These are phyloP conservation scores for Neocrepidodera transversa DNA, from an alignment of 2,888 invertebrate genomes.

Conservation along the genomic window DNA sequence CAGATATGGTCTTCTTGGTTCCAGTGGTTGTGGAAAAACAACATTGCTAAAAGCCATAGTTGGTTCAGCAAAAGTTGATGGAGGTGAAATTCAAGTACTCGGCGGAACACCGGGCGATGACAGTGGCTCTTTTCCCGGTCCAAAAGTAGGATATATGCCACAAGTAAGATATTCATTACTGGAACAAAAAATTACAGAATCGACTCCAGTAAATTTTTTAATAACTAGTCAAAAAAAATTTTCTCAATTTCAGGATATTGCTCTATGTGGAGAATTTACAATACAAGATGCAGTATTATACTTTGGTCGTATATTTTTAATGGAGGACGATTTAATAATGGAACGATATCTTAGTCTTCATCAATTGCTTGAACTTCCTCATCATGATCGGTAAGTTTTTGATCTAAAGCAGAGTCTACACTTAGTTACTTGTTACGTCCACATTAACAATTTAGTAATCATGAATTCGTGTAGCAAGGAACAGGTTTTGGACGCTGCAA, in stretches of 20 bases:
- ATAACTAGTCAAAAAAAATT: neutral
- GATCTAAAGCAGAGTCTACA: too few species aligned
- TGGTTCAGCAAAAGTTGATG: conserved; percentile 77
- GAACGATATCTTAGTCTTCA: conserved; percentile 73
- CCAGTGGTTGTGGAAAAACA: conserved; percentile 91
- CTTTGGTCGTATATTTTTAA: conserved; percentile 86
- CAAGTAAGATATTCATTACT: conserved; percentile 36
- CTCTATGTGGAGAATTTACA: conserved; percentile 79
- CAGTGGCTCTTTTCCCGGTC: conserved; percentile 85
- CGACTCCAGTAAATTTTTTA: neutral
- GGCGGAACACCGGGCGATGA: conserved; percentile 82
- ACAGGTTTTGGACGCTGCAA: too few species aligned
- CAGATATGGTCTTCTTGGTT: conserved; percentile 87
- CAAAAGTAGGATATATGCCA: conserved; percentile 74
- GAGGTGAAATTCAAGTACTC: conserved; percentile 84
- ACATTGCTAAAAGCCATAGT: conserved; percentile 86
- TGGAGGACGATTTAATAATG: conserved; percentile 69
- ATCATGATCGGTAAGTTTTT: conserved; percentile 63
- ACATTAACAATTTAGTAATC: too few species aligned
- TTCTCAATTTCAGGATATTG: conserved; percentile 69
- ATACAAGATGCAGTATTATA: conserved; percentile 84
- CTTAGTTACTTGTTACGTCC: too few species aligned
- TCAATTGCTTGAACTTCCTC: conserved; percentile 79
- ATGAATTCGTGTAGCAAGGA: too few species aligned
- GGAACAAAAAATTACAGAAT: neutral